Evolutionary conservation across 2,113 vertebrate genomes (phyloP), one percentile per base, ranked within the genome.

Genomic region (Nibea coibor): DNA sequence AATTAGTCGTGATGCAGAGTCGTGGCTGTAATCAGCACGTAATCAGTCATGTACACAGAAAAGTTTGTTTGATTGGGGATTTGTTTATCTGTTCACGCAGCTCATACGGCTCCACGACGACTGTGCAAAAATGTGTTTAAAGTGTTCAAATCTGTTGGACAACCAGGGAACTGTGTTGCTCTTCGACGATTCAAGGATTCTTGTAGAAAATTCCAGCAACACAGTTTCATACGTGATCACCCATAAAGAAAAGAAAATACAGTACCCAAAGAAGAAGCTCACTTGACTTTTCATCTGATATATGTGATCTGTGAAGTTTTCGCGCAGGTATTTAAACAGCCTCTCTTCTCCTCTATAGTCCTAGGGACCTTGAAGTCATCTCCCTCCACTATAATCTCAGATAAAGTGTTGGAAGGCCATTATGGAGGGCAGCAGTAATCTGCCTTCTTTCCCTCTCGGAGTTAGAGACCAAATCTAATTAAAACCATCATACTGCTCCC

Each of bases 381-480:
- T 57, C 42, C 53, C 39, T 35, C 45, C 22, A 67, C 64, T 14
- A 56, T 81, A 86, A 87, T 86, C 84, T 85, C 75, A 71, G 81
- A 88, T 82, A 69, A 85, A 81, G 72, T 75, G 81, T 79, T 82
- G 61, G 80, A 89, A 78, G 48, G 72, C 83, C 71, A 80, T 89
- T 72, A 86, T 58, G 51, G 81, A 79, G 81, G 74, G 75, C 86
- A 80, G 72, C 59, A 59, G 64, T 88, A 86, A 90, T 90, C 86
- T 89, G 79, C 54, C 74, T 69, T 72, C 65, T 57, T 73, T 85
- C 68, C 43, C 47, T 59, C 64, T 80, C 74, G 59, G 70, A 79
- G 68, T 72, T 72, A 59, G 56, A 78, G 67, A 67, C 72, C 59
- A 88, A 81, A 89, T 88, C 89, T 87, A 92, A 93, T 92, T 91